Percentiles rank a stretch among this genome's conserved stretches.
These are phyloP conservation scores for Pogonocichla stellata DNA, from an alignment of 2,113 vertebrate genomes.

Conservation along the genomic window DNA sequence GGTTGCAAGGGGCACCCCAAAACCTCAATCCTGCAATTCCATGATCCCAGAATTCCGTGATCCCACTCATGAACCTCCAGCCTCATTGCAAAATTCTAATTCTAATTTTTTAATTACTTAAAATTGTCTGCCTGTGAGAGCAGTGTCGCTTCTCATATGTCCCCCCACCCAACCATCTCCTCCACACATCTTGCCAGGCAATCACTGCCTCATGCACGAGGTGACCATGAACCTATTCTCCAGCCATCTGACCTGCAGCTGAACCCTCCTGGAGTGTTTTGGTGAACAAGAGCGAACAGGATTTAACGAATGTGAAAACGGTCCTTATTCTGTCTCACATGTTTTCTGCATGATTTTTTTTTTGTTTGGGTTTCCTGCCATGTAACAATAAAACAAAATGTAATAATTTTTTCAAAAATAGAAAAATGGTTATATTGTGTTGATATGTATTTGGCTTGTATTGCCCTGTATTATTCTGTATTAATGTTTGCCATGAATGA, in stretches of 20 bases:
- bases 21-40: neutral
- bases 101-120: neutral
- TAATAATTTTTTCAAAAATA: neutral
- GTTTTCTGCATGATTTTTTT: too few species aligned
- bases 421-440: neutral
- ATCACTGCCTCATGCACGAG: neutral
- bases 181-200: neutral
- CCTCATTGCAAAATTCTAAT: neutral
- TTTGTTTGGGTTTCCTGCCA: neutral
- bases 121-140: neutral
- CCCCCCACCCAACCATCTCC: neutral
- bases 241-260: neutral
- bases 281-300: neutral
- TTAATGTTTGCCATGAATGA: neutral
- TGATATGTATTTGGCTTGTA: neutral
- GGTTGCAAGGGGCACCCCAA: neutral
- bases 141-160: fast-evolving
- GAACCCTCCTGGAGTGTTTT: neutral
- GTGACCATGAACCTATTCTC: neutral
- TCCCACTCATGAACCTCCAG: neutral
- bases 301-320: neutral
- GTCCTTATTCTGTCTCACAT: neutral
- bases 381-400: neutral
- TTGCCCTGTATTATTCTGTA: neutral
- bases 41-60: neutral